Conservation (phyloP, 23 tunicate species). For the Ciona savignyi region DNA sequence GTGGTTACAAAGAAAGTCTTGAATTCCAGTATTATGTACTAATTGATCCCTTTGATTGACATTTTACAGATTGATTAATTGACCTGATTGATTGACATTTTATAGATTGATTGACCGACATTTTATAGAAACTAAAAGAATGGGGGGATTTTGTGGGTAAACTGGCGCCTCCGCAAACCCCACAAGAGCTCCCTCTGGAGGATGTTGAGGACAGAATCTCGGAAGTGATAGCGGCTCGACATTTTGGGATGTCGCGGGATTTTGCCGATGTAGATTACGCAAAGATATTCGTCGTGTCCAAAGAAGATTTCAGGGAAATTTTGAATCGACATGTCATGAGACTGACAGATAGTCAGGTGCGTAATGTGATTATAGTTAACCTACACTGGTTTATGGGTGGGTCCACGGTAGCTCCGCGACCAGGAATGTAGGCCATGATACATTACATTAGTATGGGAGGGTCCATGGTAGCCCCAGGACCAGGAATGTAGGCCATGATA, state of each 20-base stretch:
- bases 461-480: too few relatives aligned
- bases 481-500: too few relatives aligned
- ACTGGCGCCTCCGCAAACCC: constrained; percentile 50
- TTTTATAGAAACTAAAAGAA: constrained; percentile 35
- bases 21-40: too few relatives aligned
- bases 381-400: too few relatives aligned
- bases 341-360: constrained; percentile 64
- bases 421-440: too few relatives aligned
- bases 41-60: too few relatives aligned
- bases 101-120: neutral
- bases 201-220: constrained; percentile 64
- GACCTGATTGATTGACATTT: too few relatives aligned
- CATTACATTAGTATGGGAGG: too few relatives aligned
- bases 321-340: constrained; percentile 66
- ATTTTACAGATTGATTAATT: neutral
- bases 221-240: constrained; percentile 75
- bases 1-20: too few relatives aligned
- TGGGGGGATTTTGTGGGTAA: constrained; percentile 80
- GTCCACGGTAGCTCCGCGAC: too few relatives aligned
- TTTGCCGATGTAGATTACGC: constrained; percentile 84
- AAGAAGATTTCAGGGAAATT: constrained; percentile 67
- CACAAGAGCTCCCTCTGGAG: constrained; percentile 28
- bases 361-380: too few relatives aligned
- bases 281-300: constrained; percentile 76
- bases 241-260: constrained; percentile 23